phyloP scores from a whole-genome alignment of 2,113 vertebrate genomes.

The Charina bottae region DNA sequence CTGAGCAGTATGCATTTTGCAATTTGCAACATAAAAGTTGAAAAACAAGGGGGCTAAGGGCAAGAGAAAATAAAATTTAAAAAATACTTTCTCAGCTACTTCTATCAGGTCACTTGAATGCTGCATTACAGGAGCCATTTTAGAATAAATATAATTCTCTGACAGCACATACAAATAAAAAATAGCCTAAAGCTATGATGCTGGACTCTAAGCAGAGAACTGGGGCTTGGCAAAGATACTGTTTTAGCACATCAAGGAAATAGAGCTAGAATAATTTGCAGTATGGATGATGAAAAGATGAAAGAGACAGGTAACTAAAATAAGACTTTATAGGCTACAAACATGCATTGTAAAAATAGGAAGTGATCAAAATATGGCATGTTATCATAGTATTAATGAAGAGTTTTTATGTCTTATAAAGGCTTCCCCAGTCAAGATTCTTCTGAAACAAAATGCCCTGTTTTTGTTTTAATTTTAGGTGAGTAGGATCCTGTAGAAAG shows the following conservation, averaged over 20 bases:
- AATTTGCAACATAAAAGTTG: slow-evolving; percentile 45
- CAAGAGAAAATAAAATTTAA: slow-evolving; percentile 16
- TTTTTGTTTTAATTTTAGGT: not conserved
- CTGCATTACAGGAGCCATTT: slow-evolving; percentile 75
- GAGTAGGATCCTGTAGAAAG: not conserved
- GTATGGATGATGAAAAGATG: slow-evolving; percentile 69
- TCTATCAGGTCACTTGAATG: slow-evolving; percentile 76
- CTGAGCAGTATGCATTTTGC: slow-evolving; percentile 42
- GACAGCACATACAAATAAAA: slow-evolving; percentile 81
- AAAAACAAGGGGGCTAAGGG: slow-evolving; percentile 60
- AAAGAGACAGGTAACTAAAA: slow-evolving; percentile 68
- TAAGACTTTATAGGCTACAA: slow-evolving; percentile 44
- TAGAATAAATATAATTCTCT: slow-evolving; percentile 81
- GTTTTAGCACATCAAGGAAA: slow-evolving; percentile 71
- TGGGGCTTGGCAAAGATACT: slow-evolving; percentile 65
- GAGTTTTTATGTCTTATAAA: not conserved
- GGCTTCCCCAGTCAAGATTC: not conserved
- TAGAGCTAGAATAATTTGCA: slow-evolving; percentile 69
- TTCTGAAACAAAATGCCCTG: not conserved
- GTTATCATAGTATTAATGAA: not conserved
- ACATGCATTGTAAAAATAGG: slow-evolving; percentile 43
- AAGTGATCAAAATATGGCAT: slow-evolving; percentile 11
- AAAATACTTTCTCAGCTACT: slow-evolving; percentile 59
- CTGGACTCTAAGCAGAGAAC: slow-evolving; percentile 71
- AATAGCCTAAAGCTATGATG: slow-evolving; percentile 80